Base-by-base conservation (phyloP, 2,797 vertebrate species). In the Thaleichthys pacificus region DNA sequence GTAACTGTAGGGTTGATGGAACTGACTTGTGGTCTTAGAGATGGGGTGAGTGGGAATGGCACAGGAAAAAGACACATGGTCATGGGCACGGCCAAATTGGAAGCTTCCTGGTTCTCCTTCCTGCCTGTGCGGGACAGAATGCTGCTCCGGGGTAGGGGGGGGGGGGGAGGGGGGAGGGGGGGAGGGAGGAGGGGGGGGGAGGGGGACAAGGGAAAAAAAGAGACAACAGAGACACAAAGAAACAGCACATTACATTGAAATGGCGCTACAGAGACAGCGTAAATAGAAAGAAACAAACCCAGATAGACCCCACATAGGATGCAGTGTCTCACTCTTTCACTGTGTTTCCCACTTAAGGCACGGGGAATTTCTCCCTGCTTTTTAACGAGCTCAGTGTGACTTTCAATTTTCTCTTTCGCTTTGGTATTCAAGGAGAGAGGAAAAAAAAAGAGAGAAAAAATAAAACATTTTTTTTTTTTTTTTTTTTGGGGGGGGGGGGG, bases 211-310 rank as follows among this genome's bases (percentile, higher is more conserved):
- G 97, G 97, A 96, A 98, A 97, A 98, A 97, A 98, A 98, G 96
- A 98, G 96, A 99, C 97, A 99, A 99, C 97, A 99, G 97, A 98
- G 96, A 99, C 97, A 99, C 97, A 99, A 98, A 98, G 96, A 98
- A 94, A 99, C 97, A 99, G 98, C 97, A 99, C 98, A 99, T 99
- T 99, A 99, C 97, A 99, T 98, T 99, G 97, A 99, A 99, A 99
- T 98, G 97, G 98, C 97, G 98, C 97, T 98, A 97, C 98, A 99
- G 97, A 99, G 97, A 99, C 98, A 98, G 98, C 96, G 97, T 96
- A 98, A 98, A 97, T 97, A 98, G 97, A 98, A 98, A 97, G 97
- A 97, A 94, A 91, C 91, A 93, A 95, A 5, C 94, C 97, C 97
- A 99, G 97, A 99, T 99, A 96, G 86, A 93, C 88, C 91, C 95